These are phyloP conservation scores for Leptothorax acervorum DNA, from an alignment of 2,888 invertebrate genomes.

Conservation along the genomic window DNA sequence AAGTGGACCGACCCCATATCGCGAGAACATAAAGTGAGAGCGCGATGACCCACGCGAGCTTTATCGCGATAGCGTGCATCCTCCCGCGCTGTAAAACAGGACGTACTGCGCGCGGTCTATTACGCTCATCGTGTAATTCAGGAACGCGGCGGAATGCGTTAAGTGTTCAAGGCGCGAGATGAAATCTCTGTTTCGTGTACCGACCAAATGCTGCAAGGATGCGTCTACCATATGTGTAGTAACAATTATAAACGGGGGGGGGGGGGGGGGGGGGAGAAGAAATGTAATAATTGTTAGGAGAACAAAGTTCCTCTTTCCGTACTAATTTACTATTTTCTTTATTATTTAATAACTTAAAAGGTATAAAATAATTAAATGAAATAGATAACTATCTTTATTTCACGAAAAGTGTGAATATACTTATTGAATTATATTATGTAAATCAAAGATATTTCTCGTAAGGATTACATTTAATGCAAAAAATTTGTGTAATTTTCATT, in stretches of 20 bases:
- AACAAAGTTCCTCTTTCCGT: neutral
- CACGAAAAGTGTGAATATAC: neutral
- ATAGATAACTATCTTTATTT: neutral
- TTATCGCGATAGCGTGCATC: conserved; percentile 50
- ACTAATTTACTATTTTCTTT: neutral
- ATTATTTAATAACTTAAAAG: neutral
- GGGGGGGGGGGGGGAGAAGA: neutral
- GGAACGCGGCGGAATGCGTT: conserved; percentile 33
- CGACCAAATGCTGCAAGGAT: neutral
- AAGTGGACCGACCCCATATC: conserved; percentile 54
- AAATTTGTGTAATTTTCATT: neutral
- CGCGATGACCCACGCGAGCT: conserved; percentile 55
- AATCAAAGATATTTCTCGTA: neutral
- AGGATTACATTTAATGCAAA: neutral
- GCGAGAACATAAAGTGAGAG: conserved; percentile 42
- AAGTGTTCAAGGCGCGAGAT: conserved; percentile 23
- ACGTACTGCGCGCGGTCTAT: conserved; percentile 30
- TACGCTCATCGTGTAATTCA: conserved; percentile 45
- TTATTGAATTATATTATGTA: neutral
- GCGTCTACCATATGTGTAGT: neutral
- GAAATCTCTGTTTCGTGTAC: conserved; percentile 31
- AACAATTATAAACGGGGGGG: conserved; percentile 3
- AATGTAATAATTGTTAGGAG: conserved; percentile 6
- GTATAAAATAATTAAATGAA: neutral
- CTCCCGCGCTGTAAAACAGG: conserved; percentile 49